Evolutionary conservation across 2,113 vertebrate genomes (phyloP).

Genomic region (Spea bombifrons): DNA sequence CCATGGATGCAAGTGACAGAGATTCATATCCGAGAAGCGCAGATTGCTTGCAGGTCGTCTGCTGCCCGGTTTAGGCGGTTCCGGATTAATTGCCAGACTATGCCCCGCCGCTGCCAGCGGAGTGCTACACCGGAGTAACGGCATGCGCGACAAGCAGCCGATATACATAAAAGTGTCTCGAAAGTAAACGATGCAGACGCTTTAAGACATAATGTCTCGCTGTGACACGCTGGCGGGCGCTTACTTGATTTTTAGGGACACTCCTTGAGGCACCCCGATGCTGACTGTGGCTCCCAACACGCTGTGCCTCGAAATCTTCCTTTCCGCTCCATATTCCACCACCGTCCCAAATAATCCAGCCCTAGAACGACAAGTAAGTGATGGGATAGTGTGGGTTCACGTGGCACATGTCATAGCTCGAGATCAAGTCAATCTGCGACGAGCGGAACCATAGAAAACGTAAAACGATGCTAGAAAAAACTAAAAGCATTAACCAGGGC

Average conservation of each 20-base stretch:
- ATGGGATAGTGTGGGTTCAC: not conserved
- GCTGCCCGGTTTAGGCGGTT: no score
- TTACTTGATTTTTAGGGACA: conserved; percentile 96
- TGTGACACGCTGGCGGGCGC: conserved; percentile 37
- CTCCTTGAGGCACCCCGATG: conserved; percentile 90
- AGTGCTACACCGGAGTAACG: no score
- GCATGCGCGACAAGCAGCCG: no score
- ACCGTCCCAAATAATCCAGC: conserved; percentile 93
- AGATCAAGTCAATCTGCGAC: not conserved
- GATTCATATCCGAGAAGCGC: no score
- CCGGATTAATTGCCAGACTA: no score
- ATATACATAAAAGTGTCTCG: no score
- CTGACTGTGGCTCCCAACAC: conserved; percentile 89
- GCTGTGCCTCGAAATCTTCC: conserved; percentile 96
- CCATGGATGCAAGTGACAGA: no score
- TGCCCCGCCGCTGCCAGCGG: no score
- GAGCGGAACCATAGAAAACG: not conserved
- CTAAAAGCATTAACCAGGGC: not conserved
- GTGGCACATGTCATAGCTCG: not conserved
- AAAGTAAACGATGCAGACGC: no score
- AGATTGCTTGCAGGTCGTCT: no score
- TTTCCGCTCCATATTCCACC: conserved; percentile 92
- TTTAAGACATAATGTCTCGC: no score
- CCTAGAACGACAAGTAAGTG: conserved; percentile 62
- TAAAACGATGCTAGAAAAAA: not conserved